Conservation (phyloP, 23 tunicate species). For the Trididemnum nubilum region DNA sequence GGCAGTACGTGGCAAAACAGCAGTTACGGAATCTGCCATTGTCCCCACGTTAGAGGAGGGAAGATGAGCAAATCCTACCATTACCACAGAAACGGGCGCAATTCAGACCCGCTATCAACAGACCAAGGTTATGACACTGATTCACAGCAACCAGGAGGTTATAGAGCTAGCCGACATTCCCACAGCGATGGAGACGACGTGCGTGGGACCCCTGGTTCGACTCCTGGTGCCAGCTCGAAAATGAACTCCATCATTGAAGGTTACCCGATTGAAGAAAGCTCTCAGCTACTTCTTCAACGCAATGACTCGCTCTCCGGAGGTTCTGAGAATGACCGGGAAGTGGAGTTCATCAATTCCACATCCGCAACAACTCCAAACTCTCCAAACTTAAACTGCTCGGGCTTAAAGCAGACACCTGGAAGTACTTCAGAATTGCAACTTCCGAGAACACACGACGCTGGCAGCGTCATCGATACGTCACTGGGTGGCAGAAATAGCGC, state of each 20-base stretch:
- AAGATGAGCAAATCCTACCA: no score
- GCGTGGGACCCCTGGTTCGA: neutral
- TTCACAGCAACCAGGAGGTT: slow-evolving; percentile 50
- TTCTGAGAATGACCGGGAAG: slow-evolving; percentile 86
- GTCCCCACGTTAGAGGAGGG: neutral
- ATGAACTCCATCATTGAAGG: neutral
- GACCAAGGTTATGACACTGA: slow-evolving; percentile 98
- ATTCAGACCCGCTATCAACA: slow-evolving; percentile 88
- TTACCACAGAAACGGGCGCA: slow-evolving; percentile 41
- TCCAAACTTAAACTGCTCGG: neutral
- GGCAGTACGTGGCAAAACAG: slow-evolving; percentile 6
- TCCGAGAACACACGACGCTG: neutral
- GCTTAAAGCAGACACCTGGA: no score
- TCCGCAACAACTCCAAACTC: neutral
- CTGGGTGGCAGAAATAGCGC: slow-evolving; percentile 58
- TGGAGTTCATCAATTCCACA: slow-evolving; percentile 57
- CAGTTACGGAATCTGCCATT: neutral
- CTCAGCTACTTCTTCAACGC: neutral
- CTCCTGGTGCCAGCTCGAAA: slow-evolving; percentile 3
- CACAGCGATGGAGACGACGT: slow-evolving; percentile 13
- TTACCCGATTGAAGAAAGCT: neutral
- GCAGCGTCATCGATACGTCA: slow-evolving; percentile 52
- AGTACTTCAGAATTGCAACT: neutral
- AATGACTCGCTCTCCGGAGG: slow-evolving; percentile 23
- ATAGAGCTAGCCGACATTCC: neutral